Evolutionary conservation across 2,888 invertebrate genomes (phyloP).

Genomic region (Lycophotia porphyrea): DNA sequence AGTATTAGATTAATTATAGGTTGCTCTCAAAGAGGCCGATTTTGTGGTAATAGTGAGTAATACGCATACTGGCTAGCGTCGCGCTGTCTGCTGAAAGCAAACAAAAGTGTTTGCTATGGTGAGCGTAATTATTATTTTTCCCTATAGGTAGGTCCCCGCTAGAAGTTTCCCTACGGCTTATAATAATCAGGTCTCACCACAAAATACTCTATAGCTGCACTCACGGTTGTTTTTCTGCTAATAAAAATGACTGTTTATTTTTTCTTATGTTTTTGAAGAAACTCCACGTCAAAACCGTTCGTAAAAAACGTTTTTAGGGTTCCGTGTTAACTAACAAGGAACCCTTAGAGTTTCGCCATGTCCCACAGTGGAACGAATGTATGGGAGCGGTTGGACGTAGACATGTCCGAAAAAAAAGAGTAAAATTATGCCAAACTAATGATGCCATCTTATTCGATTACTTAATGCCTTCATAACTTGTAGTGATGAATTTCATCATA

Average conservation of each 20-base stretch:
- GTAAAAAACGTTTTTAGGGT: too few species aligned
- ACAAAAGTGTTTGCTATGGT: background rate
- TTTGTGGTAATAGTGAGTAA: conserved; percentile 7
- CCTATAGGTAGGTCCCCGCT: background rate
- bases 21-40: background rate
- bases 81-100: conserved; percentile 7
- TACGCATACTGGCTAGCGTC: background rate
- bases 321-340: too few species aligned
- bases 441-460: too few species aligned
- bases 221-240: background rate
- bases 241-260: background rate
- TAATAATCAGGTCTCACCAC: background rate
- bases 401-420: too few species aligned
- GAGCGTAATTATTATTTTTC: background rate
- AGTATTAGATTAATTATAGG: too few species aligned
- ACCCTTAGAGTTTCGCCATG: too few species aligned
- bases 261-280: background rate
- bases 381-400: too few species aligned
- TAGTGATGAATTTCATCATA: too few species aligned
- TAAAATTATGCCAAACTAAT: too few species aligned
- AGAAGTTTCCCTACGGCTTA: background rate
- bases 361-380: too few species aligned
- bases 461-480: too few species aligned
- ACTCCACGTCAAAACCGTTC: too few species aligned
- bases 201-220: background rate